Percentiles rank a stretch among this genome's conserved stretches.
phyloP scores from a whole-genome alignment of 2,797 vertebrate species.

The Pseudochaenichthys georgianus region DNA sequence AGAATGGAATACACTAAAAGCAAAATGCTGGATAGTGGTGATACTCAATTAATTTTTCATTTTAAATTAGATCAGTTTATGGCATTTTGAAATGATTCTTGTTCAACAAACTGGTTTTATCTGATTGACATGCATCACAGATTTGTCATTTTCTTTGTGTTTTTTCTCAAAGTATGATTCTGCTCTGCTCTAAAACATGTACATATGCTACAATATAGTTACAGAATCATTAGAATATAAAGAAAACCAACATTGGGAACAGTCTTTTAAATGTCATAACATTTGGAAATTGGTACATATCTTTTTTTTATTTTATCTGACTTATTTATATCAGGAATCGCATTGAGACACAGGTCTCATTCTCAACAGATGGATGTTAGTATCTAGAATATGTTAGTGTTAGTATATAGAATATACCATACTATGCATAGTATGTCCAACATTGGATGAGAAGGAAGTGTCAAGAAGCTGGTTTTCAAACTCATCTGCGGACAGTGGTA shows the following conservation, averaged over 20 bases:
- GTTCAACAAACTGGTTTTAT: constrained; percentile 33
- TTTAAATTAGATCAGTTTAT: constrained; percentile 33
- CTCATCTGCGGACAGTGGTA: not conserved
- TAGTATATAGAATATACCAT: not conserved
- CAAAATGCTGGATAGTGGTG: constrained; percentile 48
- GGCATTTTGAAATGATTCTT: constrained; percentile 23
- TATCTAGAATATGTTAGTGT: not conserved
- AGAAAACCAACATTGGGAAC: not conserved
- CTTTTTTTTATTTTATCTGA: too few species aligned
- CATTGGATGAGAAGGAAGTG: not conserved
- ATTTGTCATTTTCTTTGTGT: not conserved
- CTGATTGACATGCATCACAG: constrained; percentile 22
- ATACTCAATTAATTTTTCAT: constrained; percentile 40
- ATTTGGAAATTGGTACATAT: not conserved
- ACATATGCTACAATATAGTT: not conserved
- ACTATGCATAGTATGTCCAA: not conserved
- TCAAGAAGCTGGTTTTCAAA: not conserved
- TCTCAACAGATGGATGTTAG: too few species aligned
- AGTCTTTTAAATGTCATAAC: not conserved
- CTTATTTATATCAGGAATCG: too few species aligned
- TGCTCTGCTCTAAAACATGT: not conserved
- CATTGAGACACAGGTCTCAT: too few species aligned
- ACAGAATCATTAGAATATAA: not conserved
- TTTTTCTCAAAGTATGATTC: not conserved
- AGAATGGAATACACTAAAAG: constrained; percentile 55